A percentile compares a stretch with the other conserved stretches of the same genome.
Conservation (phyloP, 2,797 vertebrate genomes). For the Urosaurus nigricauda region DNA sequence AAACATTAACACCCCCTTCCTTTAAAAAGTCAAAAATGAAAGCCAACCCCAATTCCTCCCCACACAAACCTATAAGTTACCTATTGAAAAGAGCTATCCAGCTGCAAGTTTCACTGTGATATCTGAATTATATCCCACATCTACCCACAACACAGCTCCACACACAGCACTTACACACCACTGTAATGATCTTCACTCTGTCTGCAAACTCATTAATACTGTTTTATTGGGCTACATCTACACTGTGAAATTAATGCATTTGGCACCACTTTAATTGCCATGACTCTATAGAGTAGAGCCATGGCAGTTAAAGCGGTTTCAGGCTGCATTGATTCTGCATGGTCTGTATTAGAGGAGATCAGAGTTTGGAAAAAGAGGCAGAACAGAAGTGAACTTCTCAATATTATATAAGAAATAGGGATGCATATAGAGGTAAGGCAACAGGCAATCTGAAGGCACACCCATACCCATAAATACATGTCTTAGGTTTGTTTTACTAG, state of each 20-base stretch:
- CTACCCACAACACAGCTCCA: not conserved
- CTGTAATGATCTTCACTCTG: not conserved
- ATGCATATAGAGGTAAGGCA: not conserved
- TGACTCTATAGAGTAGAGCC: no score
- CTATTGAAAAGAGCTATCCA: not conserved
- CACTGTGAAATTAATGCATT: no score
- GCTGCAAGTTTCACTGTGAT: not conserved
- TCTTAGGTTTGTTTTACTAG: not conserved
- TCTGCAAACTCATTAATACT: not conserved
- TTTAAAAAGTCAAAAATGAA: not conserved
- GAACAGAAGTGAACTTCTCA: not conserved
- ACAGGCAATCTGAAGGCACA: not conserved
- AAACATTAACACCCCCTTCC: not conserved
- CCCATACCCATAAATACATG: not conserved
- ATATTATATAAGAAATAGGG: not conserved
- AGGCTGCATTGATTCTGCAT: no score
- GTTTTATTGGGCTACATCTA: not conserved
- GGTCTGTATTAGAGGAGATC: not conserved
- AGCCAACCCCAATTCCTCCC: not conserved
- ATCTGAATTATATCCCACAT: not conserved
- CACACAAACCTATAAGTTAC: not conserved
- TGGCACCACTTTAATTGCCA: no score
- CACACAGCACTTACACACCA: not conserved
- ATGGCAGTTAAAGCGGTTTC: no score
- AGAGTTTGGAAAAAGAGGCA: conserved; percentile 25